Evolutionary conservation across 2,797 vertebrate genomes (phyloP).

Genomic region (Hemitrygon akajei): DNA sequence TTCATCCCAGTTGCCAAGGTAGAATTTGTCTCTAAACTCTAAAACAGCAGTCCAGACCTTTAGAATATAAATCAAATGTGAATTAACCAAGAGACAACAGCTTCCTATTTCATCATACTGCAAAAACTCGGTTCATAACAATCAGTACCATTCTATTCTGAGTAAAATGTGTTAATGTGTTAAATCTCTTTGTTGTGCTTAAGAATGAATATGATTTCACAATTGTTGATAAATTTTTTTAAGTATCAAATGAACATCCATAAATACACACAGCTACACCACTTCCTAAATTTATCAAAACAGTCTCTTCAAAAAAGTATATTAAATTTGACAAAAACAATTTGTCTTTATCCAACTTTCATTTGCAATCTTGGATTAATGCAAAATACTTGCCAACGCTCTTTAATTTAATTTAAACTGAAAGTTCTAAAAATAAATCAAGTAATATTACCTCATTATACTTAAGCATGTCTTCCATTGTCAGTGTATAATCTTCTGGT

Average conservation of each 20-base stretch:
- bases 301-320: neutral
- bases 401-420: neutral
- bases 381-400: neutral
- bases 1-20: too few relatives aligned
- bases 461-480: slow-evolving; percentile 56
- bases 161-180: neutral
- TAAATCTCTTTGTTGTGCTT: neutral
- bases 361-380: neutral
- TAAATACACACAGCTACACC: neutral
- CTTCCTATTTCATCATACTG: too few relatives aligned
- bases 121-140: too few relatives aligned
- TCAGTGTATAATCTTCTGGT: slow-evolving; percentile 49
- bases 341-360: neutral
- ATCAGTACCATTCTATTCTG: neutral
- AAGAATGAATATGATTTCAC: neutral
- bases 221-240: neutral
- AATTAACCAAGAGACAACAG: too few relatives aligned
- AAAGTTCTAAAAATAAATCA: neutral
- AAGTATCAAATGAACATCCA: neutral
- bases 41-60: too few relatives aligned
- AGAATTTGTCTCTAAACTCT: too few relatives aligned
- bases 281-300: neutral
- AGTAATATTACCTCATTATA: slow-evolving; percentile 59
- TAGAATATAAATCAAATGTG: too few relatives aligned
- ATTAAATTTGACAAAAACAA: neutral